phyloP scores from a whole-genome alignment of 2,888 invertebrate species.

The Corbicula japonica region DNA sequence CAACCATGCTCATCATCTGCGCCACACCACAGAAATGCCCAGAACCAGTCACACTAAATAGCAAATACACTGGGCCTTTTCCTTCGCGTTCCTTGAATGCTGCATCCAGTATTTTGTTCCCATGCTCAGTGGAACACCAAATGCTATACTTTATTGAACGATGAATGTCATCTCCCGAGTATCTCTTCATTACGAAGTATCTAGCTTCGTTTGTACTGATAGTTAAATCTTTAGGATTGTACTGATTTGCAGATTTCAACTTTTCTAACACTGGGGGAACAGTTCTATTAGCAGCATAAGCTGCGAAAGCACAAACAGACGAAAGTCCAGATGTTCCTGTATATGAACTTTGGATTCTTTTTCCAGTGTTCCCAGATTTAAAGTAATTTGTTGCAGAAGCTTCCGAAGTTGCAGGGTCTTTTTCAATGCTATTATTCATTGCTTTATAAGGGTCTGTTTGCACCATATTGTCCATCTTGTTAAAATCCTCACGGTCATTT shows the following conservation, averaged over 20 bases:
- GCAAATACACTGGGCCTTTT: slow-evolving; percentile 94
- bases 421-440: slow-evolving; percentile 83
- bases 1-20: slow-evolving; percentile 97
- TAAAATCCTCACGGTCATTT: slow-evolving; percentile 90
- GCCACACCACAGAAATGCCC: slow-evolving; percentile 99
- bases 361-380: slow-evolving; percentile 90
- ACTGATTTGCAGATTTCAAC: slow-evolving; percentile 96
- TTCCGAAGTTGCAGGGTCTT: slow-evolving; percentile 89
- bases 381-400: slow-evolving; percentile 92
- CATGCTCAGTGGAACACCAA: slow-evolving; percentile 99
- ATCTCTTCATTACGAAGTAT: slow-evolving; percentile 99
- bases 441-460: slow-evolving; percentile 81
- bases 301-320: slow-evolving; percentile 63
- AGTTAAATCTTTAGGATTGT: slow-evolving; percentile 97
- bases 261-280: slow-evolving; percentile 94
- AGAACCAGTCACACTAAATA: slow-evolving; percentile 98
- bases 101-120: slow-evolving; percentile 96
- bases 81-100: slow-evolving; percentile 93
- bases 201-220: slow-evolving; percentile 93
- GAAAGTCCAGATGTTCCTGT: slow-evolving; percentile 83
- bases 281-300: slow-evolving; percentile 92
- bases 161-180: slow-evolving; percentile 99
- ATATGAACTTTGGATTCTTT: slow-evolving; percentile 75
- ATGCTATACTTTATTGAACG: slow-evolving; percentile 99
- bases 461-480: slow-evolving; percentile 87